Evolutionary conservation across 2,113 vertebrate genomes (phyloP).

Genomic region (Glaucidium brasilianum): DNA sequence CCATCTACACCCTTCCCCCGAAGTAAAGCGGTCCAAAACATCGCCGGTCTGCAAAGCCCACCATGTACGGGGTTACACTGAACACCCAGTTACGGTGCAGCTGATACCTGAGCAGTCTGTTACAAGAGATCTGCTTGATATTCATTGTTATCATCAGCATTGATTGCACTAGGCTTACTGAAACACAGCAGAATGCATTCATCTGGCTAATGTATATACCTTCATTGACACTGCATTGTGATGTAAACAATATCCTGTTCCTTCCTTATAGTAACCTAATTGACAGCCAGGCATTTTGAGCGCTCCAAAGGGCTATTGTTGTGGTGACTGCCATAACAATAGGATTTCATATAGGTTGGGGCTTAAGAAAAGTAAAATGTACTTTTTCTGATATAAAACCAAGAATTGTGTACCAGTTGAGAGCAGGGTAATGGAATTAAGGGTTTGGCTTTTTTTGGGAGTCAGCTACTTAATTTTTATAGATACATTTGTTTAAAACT

Average conservation of each 20-base stretch:
- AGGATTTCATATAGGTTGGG: constrained; percentile 42
- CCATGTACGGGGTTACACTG: rapidly evolving
- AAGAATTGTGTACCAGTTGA: neutral
- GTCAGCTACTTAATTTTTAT: neutral
- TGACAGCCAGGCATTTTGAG: constrained; percentile 49
- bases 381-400: constrained; percentile 23
- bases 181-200: constrained; percentile 33
- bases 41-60: neutral
- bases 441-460: neutral
- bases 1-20: neutral
- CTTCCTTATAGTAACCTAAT: constrained; percentile 50
- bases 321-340: constrained; percentile 37
- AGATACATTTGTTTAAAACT: neutral
- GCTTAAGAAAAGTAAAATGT: constrained; percentile 36
- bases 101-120: neutral
- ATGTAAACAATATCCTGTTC: constrained; percentile 38
- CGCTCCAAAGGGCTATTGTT: constrained; percentile 33
- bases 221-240: constrained; percentile 50
- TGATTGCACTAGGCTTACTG: neutral
- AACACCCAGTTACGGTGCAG: neutral
- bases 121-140: constrained; percentile 32
- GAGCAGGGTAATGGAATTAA: neutral
- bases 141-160: constrained; percentile 29
- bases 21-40: neutral
- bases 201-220: constrained; percentile 62